These are phyloP conservation scores for Percopsis omiscomaycus DNA, from an alignment of 2,797 vertebrate species.

Conservation along the genomic window DNA sequence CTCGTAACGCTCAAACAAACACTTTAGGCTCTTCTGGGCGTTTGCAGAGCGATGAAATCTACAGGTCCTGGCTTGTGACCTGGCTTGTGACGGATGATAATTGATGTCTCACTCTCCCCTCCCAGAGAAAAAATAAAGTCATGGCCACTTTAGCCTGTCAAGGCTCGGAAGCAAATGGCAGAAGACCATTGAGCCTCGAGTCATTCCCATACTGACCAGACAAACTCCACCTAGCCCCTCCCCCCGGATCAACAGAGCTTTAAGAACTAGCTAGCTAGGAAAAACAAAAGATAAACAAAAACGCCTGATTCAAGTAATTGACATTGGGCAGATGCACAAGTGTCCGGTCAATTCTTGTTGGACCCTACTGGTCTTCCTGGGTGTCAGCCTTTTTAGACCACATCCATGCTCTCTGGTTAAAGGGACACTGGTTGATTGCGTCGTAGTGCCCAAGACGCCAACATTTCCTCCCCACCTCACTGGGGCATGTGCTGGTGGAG, in stretches of 20 bases:
- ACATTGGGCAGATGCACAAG: slow-evolving; percentile 54
- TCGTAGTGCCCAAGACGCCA: too few species aligned
- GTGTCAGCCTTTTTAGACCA: neutral
- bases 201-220: neutral
- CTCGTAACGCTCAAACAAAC: slow-evolving; percentile 7
- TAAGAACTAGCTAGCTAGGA: slow-evolving; percentile 31
- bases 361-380: slow-evolving; percentile 6
- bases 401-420: neutral
- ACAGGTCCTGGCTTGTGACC: neutral
- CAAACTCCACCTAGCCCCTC: too few species aligned
- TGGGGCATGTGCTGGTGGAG: too few species aligned
- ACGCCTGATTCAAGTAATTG: slow-evolving; percentile 35
- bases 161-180: neutral
- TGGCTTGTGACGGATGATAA: neutral
- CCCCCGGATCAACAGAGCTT: neutral
- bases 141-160: neutral
- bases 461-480: too few species aligned
- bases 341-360: slow-evolving; percentile 51
- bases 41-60: neutral
- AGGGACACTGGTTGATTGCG: too few species aligned
- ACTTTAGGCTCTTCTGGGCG: neutral
- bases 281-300: slow-evolving; percentile 11
- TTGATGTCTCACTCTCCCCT: too few species aligned
- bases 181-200: too few species aligned
- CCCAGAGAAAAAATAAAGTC: too few species aligned